Conservation (phyloP, 2,888 invertebrate species). For the Drosophila austrosaltans region DNA sequence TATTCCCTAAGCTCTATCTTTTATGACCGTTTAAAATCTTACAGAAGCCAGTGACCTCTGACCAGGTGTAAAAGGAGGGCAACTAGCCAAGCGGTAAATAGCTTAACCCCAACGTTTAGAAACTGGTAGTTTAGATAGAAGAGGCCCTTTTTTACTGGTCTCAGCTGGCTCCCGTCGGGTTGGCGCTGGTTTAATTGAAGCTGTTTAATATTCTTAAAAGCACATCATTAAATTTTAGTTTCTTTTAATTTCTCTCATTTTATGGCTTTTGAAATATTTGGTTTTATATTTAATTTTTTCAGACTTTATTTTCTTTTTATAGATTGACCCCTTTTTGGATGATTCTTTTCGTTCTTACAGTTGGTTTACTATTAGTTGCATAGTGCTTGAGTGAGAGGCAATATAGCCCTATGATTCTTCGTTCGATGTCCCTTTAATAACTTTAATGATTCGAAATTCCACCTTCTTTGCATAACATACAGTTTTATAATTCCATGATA, state of each 20-base stretch:
- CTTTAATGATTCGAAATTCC: no score
- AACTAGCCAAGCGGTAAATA: background rate
- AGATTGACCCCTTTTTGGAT: no score
- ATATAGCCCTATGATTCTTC: no score
- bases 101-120: constrained; percentile 1
- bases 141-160: background rate
- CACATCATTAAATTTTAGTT: background rate
- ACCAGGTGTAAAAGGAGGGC: background rate
- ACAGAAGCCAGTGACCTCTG: background rate
- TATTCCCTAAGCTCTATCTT: background rate
- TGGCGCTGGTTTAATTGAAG: background rate
- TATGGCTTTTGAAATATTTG: no score
- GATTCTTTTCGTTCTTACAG: no score
- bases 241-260: no score
- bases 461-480: no score
- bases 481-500: background rate
- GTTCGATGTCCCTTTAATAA: no score
- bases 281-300: no score
- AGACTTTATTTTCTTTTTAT: no score
- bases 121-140: background rate
- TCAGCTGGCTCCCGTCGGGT: background rate
- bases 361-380: no score
- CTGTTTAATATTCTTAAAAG: background rate
- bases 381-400: no score
- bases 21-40: background rate